phyloP scores from a whole-genome alignment of 2,888 invertebrate genomes.

The Temnothorax ravouxi region DNA sequence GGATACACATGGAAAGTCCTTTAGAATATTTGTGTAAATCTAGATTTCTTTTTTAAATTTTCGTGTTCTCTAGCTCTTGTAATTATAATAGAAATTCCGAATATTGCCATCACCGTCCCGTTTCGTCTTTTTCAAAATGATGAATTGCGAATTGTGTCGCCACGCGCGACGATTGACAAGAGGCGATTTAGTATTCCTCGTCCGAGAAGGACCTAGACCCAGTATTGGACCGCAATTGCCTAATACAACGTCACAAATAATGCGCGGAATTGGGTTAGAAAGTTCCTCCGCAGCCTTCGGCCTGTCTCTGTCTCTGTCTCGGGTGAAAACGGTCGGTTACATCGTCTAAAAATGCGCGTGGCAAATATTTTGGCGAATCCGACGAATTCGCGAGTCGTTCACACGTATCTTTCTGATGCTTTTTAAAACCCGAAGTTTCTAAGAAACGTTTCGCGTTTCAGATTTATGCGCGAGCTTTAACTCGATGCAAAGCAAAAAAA shows the following conservation, averaged over 20 bases:
- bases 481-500: neutral
- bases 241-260: constrained; percentile 70
- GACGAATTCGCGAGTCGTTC: neutral
- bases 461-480: neutral
- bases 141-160: neutral
- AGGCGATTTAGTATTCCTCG: constrained; percentile 74
- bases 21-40: neutral
- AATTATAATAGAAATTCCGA: neutral
- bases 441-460: neutral
- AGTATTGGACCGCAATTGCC: constrained; percentile 76
- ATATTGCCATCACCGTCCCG: neutral
- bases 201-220: constrained; percentile 78
- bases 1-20: neutral
- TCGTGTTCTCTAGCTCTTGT: neutral
- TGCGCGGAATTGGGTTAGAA: constrained; percentile 79
- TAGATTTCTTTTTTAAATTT: neutral
- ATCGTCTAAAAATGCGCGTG: constrained; percentile 18
- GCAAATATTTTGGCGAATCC: constrained; percentile 11
- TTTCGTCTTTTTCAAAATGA: constrained; percentile 18
- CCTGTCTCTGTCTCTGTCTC: constrained; percentile 20
- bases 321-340: constrained; percentile 22
- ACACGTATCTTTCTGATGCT: neutral
- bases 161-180: constrained; percentile 50
- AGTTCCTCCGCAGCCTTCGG: constrained; percentile 62
- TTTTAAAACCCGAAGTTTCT: neutral